Evolutionary conservation across 2,113 vertebrate genomes (phyloP).

Genomic region (Eolophus roseicapilla): DNA sequence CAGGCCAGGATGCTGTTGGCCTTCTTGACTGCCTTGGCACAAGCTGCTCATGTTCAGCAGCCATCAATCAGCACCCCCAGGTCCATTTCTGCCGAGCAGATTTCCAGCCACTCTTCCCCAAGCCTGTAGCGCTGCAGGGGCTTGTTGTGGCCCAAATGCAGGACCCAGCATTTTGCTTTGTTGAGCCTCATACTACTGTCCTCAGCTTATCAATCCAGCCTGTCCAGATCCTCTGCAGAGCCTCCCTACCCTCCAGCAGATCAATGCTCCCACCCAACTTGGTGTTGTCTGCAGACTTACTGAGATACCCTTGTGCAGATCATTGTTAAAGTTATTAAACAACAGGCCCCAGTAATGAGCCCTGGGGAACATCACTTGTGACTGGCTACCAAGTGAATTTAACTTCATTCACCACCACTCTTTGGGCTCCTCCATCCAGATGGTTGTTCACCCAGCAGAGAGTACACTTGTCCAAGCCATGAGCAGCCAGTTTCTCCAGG

Average conservation of each 20-base stretch:
- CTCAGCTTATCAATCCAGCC: not conserved
- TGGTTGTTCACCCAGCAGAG: not conserved
- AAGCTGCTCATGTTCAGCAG: not conserved
- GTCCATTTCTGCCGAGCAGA: not conserved
- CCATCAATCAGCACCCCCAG: not conserved
- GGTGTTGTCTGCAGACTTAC: not conserved
- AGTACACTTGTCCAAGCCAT: not conserved
- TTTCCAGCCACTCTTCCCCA: not conserved
- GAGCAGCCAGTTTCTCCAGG: not conserved
- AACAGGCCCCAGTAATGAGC: not conserved
- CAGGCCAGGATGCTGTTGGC: not conserved
- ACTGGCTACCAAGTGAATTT: not conserved
- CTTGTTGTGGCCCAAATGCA: not conserved
- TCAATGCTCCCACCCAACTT: not conserved
- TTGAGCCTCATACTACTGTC: not conserved
- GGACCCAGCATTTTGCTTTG: not conserved
- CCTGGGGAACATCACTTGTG: not conserved
- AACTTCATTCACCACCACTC: not conserved
- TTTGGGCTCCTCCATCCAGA: not conserved
- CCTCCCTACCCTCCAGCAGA: not conserved
- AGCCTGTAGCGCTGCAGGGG: not conserved
- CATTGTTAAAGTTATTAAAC: not conserved
- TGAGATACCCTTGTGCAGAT: not conserved
- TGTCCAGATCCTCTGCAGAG: not conserved
- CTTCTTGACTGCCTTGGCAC: not conserved